Evolutionary conservation across 2,888 invertebrate species (phyloP).

Genomic region (Rugalucina vietnamica): DNA sequence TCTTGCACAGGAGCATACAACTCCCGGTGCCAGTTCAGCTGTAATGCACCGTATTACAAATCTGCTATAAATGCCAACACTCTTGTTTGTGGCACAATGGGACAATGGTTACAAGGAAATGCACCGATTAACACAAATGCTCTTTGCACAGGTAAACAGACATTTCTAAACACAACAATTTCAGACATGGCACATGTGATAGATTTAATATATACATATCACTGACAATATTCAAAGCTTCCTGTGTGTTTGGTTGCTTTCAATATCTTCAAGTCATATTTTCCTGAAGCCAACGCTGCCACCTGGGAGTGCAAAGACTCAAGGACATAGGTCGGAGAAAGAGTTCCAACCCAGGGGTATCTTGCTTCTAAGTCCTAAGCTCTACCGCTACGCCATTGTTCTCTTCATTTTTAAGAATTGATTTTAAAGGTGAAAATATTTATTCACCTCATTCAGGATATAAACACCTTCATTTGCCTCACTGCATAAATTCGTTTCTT

Average conservation of each 20-base stretch:
- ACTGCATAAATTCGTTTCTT: background rate
- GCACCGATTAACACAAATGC: background rate
- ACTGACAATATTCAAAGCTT: background rate
- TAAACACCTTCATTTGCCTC: background rate
- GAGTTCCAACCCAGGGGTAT: too few relatives aligned
- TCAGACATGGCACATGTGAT: background rate
- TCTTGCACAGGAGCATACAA: too few relatives aligned
- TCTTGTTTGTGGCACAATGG: background rate
- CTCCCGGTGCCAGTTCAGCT: too few relatives aligned
- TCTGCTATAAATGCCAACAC: background rate
- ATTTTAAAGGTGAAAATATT: too few relatives aligned
- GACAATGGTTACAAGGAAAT: background rate
- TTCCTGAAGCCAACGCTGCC: background rate
- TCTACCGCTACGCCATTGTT: too few relatives aligned
- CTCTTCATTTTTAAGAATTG: too few relatives aligned
- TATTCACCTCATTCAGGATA: background rate
- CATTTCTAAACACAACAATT: too few relatives aligned
- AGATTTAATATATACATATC: background rate
- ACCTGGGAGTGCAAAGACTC: background rate
- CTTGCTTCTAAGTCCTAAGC: too few relatives aligned
- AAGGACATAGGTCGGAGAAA: background rate
- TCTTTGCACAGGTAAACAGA: background rate
- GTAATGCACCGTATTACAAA: background rate
- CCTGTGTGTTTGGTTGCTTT: background rate
- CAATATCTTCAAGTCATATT: background rate